phyloP scores from a whole-genome alignment of 2,113 vertebrate species.

The Datnioides undecimradiatus region DNA sequence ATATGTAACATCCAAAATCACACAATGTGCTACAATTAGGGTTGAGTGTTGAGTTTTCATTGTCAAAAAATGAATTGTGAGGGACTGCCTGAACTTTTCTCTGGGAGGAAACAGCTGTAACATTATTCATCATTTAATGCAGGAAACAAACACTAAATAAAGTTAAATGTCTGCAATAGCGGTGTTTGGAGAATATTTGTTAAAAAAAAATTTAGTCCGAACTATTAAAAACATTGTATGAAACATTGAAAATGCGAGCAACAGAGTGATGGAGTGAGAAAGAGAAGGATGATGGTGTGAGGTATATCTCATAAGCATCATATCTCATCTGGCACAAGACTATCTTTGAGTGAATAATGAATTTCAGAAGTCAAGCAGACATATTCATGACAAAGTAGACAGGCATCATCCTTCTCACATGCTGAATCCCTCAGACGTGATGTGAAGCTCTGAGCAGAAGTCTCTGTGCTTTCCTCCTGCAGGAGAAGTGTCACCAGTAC shows the following conservation, averaged over 20 bases:
- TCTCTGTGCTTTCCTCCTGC: constrained; percentile 34
- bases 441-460: constrained; percentile 24
- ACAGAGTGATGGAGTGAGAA: constrained; percentile 1
- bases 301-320: constrained; percentile 26
- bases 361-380: constrained; percentile 16
- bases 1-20: neutral
- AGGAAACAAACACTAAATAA: neutral
- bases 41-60: too few species aligned
- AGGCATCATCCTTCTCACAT: neutral
- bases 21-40: neutral
- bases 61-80: too few species aligned
- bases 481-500: constrained; percentile 87
- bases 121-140: neutral
- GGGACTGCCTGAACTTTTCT: too few species aligned
- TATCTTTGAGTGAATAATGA: constrained; percentile 18
- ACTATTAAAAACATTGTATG: neutral
- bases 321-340: constrained; percentile 16
- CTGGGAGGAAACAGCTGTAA: neutral
- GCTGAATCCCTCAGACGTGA: neutral
- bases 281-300: neutral
- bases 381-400: constrained; percentile 19
- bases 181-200: neutral
- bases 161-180: neutral
- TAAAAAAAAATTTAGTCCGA: neutral
- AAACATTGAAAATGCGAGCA: neutral